Conservation (phyloP, 2,888 invertebrate genomes). For the Rhamphomyia laevipes region DNA sequence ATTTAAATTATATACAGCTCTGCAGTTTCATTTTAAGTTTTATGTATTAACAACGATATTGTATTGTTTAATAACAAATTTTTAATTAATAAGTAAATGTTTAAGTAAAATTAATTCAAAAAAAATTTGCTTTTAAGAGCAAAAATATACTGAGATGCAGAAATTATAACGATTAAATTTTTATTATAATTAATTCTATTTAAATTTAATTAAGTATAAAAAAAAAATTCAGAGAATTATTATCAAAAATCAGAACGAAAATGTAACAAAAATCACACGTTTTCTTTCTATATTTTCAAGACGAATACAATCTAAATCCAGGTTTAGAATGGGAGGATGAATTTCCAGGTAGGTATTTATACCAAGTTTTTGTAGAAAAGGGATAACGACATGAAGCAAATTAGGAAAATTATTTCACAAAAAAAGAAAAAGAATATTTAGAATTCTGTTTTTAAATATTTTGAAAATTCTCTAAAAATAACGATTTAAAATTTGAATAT, state of each 20-base stretch:
- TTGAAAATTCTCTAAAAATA: too few relatives aligned
- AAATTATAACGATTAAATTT: too few relatives aligned
- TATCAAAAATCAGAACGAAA: slow-evolving; percentile 12
- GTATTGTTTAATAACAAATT: too few relatives aligned
- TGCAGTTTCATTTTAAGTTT: slow-evolving; percentile 5
- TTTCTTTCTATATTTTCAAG: slow-evolving; percentile 56
- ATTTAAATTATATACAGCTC: too few relatives aligned
- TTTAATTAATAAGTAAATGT: too few relatives aligned
- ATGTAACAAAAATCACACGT: slow-evolving; percentile 25
- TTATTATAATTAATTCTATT: too few relatives aligned
- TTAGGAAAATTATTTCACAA: slow-evolving; percentile 29
- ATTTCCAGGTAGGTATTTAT: slow-evolving; percentile 85
- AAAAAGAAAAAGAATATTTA: too few relatives aligned
- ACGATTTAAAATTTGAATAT: too few relatives aligned
- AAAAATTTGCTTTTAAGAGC: too few relatives aligned
- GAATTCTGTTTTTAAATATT: too few relatives aligned
- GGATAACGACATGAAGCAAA: slow-evolving; percentile 39
- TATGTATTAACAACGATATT: background rate
- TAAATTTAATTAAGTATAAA: background rate
- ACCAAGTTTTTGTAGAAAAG: slow-evolving; percentile 19
- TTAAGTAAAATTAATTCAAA: too few relatives aligned
- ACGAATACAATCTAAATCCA: slow-evolving; percentile 99
- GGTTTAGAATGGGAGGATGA: slow-evolving; percentile 99
- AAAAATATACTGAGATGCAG: too few relatives aligned
- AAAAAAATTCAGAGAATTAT: background rate